Conservation (phyloP, 2,888 invertebrate genomes). For the Pyrrhia umbra region DNA sequence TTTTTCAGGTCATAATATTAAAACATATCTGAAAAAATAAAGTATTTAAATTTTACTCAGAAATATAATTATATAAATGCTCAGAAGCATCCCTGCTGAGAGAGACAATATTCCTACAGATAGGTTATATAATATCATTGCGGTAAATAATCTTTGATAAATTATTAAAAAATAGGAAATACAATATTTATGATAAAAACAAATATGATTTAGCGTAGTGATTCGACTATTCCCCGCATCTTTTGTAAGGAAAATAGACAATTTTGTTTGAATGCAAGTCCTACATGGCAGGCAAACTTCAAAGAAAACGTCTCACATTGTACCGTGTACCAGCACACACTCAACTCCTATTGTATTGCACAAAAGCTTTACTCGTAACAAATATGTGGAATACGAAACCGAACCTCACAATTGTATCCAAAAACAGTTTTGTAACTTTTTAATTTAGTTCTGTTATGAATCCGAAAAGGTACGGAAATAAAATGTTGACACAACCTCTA, state of each 20-base stretch:
- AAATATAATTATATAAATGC: too few species aligned
- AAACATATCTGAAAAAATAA: too few species aligned
- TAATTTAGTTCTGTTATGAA: slow-evolving; percentile 2
- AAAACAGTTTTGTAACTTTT: slow-evolving; percentile 17
- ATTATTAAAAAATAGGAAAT: neutral
- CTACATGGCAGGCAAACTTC: slow-evolving; percentile 10
- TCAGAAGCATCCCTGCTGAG: too few species aligned
- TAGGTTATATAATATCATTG: too few species aligned
- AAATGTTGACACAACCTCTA: neutral
- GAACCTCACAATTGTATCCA: slow-evolving; percentile 25
- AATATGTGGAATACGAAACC: slow-evolving; percentile 29
- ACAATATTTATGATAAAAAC: neutral
- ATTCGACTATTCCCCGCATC: neutral
- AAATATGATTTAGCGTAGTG: slow-evolving; percentile 1
- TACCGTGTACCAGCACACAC: slow-evolving; percentile 5
- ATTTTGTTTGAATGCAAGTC: slow-evolving; percentile 24
- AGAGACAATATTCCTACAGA: too few species aligned
- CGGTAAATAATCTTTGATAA: neutral
- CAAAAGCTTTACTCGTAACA: slow-evolving; percentile 45
- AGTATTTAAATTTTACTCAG: too few species aligned
- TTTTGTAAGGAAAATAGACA: slow-evolving; percentile 2
- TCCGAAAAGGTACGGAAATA: slow-evolving; percentile 12
- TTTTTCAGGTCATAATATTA: too few species aligned
- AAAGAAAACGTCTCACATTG: slow-evolving; percentile 42
- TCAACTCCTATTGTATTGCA: slow-evolving; percentile 32